Base-by-base conservation (phyloP, 2,888 invertebrate genomes). In the Cryptophagus acutangulus region DNA sequence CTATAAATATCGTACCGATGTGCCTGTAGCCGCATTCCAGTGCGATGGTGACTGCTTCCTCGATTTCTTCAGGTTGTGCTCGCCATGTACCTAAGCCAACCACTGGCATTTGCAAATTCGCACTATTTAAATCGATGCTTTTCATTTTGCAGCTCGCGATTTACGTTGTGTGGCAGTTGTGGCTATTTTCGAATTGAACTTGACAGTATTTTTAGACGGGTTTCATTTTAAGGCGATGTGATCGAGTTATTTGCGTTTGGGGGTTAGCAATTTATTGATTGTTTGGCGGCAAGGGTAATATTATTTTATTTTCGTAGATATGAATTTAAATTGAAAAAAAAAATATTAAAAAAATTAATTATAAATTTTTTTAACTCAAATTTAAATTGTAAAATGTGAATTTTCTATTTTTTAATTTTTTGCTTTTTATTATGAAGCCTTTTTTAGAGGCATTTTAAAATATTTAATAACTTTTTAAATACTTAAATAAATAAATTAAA, bases 21-120 rank as follows among this genome's bases (percentile, higher is more conserved):
- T 85, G 85, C 49, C 82, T 75, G 58, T 87, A 88, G 17, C 87
- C 87, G 48, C 71, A 67, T 33, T 82, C 75, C 44, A 88, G 66
- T 16, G 87, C 86, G 38, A 71, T 71, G 36, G 74, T 71, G 0
- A 87, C 76, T 5, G 78, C 78, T 8, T 67, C 63, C 63, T 81
- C 78, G 20, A 84, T 75, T 51, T 82, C 80, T 47, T 80, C 75
- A 3, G 79, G 66, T 48, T 77, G 74, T 17, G 82, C 79, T 74
- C 81, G 79, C 83, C 83, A 84, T 25, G 84, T 84, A 35, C 85
- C 84, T 53, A 84, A 70, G 16, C 85, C 85, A 33, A 84, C 64
- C 25, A 77, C 72, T n/a, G 85, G 85, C 76, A 85, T 83, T 49
- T 74, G 64, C 59, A 74, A 13, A 9, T 38, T 57, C 15, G 72